Percentiles rank a stretch among this genome's conserved stretches.
These are phyloP conservation scores for Gobiocypris rarus DNA, from an alignment of 2,113 vertebrate species.

Conservation along the genomic window DNA sequence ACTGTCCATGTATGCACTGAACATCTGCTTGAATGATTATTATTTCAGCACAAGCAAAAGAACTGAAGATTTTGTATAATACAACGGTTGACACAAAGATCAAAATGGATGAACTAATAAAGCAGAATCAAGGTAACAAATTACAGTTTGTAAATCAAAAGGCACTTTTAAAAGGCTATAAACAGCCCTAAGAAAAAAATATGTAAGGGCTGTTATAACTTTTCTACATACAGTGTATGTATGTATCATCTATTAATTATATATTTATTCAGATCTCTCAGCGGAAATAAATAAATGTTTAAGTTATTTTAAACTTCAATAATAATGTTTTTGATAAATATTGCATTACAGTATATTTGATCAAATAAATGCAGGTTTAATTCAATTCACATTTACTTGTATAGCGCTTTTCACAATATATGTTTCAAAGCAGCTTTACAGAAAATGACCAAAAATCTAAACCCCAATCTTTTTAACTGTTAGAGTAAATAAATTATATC, in stretches of 20 bases:
- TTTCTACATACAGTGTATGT: no score
- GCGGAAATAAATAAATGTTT: no score
- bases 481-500: neutral
- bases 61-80: neutral
- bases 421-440: no score
- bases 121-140: neutral
- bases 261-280: no score
- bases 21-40: neutral
- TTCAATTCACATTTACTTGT: no score
- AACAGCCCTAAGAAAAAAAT: no score
- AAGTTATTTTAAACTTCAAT: no score
- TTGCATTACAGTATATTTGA: neutral
- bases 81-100: neutral
- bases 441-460: neutral
- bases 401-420: no score
- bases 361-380: neutral
- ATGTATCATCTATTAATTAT: no score
- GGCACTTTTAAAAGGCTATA: neutral
- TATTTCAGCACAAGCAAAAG: conserved; percentile 18
- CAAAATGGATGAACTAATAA: neutral
- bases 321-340: no score
- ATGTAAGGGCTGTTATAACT: neutral
- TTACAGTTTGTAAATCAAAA: neutral
- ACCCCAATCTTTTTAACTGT: neutral
- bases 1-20: neutral